Conservation (phyloP, 2,113 vertebrate genomes). For the Sphyrna mokarran region DNA sequence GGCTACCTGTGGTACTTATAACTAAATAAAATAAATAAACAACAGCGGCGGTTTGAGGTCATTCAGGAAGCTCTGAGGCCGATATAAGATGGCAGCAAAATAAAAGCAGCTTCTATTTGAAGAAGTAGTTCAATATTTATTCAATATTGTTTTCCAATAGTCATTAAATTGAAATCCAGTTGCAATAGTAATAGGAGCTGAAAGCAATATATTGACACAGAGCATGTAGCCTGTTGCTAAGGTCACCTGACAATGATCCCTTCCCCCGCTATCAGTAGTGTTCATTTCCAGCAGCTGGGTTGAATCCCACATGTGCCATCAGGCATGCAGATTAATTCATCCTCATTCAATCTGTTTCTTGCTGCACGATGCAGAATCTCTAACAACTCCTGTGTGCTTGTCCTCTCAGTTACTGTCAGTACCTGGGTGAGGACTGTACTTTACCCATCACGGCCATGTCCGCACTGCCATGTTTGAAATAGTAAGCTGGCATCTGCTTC, state of each 20-base stretch:
- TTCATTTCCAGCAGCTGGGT: neutral
- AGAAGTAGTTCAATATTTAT: neutral
- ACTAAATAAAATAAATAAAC: too few species aligned
- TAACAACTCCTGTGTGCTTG: neutral
- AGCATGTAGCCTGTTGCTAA: neutral
- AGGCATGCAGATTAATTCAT: neutral
- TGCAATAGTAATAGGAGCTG: neutral
- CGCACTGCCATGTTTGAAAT: neutral
- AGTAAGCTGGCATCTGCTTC: too few species aligned
- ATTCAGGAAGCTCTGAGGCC: neutral
- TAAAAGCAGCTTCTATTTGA: neutral
- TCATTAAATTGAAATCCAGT: neutral
- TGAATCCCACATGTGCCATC: neutral
- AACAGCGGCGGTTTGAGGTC: too few species aligned
- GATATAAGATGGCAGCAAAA: neutral
- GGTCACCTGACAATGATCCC: neutral
- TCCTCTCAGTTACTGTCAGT: neutral
- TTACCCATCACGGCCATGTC: neutral
- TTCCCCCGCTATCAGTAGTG: neutral
- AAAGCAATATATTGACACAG: neutral
- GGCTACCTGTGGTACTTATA: too few species aligned
- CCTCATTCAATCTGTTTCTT: neutral
- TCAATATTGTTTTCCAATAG: neutral
- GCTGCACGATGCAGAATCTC: neutral
- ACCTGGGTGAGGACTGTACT: neutral